Evolutionary conservation across 2,888 invertebrate species (phyloP), one percentile per base, ranked within the genome.

Genomic region (Cryptocheilus praepositus): DNA sequence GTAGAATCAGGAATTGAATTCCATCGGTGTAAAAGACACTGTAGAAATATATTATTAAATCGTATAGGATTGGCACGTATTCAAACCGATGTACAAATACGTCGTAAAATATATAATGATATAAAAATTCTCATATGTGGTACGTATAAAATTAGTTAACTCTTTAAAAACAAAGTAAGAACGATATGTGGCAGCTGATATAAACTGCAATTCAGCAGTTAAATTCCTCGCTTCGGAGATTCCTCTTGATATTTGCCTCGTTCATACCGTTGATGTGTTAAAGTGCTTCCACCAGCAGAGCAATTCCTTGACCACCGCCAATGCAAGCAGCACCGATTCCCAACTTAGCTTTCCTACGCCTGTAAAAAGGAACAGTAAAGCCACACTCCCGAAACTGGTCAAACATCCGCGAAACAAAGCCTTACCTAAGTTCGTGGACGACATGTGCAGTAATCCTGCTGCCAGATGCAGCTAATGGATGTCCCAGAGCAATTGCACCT

Each of bases 291-390:
- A 99, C 86, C 86, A 99, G 91, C 15, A 99, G 83, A 1, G 99
- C 98, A 84, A 99, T 99, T 68, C 99, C 99, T 90, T 99, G 98
- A 2, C 99, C 99, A 53, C 99, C 99, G 28, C 99, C 99, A 89
- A 99, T 99, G 89, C 99, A 99, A 0, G 99, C 99, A 0, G 98
- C 95, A 11, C 98, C 99, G 86, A 99, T 94, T 43, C 93, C 98
- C 69, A 94, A 93, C 89, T 96, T 97, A 55, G 94, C 94, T 73
- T 94, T 94, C 74, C 97, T 93, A 89, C 97, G 96, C 89, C 97
- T 97, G 87, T 19, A 71, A 69, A 49, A 57, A 11, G 51, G 13
- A 61, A 1, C 16, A 36, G 0, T 43, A 8, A 36, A 11, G 13
- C 4, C 7, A 36, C 11, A 11, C 11, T 36, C 11, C 11, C 11